Evolutionary conservation across 2,888 invertebrate genomes (phyloP).

Genomic region (Parasteatoda lunata): DNA sequence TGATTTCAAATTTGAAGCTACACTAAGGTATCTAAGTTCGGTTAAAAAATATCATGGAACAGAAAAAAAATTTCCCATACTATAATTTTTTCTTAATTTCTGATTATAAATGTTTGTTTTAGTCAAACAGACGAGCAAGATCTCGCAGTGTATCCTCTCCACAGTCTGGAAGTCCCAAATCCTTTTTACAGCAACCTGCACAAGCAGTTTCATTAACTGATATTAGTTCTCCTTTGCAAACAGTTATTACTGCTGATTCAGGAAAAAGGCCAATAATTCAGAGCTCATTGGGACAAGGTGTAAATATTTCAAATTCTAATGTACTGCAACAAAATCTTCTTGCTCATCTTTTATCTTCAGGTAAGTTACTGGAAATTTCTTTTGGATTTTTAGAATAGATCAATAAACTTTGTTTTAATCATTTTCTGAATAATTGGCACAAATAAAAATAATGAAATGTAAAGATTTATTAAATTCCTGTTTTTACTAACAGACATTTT

Average conservation of each 20-base stretch:
- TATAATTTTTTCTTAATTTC: neutral
- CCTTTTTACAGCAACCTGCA: constrained; percentile 71
- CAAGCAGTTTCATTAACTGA: constrained; percentile 66
- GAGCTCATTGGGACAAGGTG: constrained; percentile 14
- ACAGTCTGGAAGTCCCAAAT: constrained; percentile 71
- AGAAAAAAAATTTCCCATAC: neutral
- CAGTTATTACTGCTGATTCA: constrained; percentile 22
- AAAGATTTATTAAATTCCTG: too few relatives aligned
- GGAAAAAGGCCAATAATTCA: constrained; percentile 8
- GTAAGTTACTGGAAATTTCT: constrained; percentile 36
- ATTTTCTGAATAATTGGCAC: too few relatives aligned
- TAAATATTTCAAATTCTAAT: constrained; percentile 76
- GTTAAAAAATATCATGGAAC: too few relatives aligned
- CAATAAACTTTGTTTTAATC: too few relatives aligned
- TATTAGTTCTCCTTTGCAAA: constrained; percentile 44
- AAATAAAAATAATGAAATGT: too few relatives aligned
- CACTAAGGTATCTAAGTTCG: too few relatives aligned
- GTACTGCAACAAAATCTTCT: constrained; percentile 87
- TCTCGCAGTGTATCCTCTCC: constrained; percentile 78
- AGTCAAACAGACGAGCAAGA: constrained; percentile 75
- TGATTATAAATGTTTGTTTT: constrained; percentile 72
- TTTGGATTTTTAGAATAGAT: too few relatives aligned
- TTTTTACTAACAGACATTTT: too few relatives aligned
- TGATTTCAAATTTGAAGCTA: too few relatives aligned
- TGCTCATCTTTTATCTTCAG: constrained; percentile 82